Percentiles rank a stretch among this genome's conserved stretches.
phyloP scores from a whole-genome alignment of 2,797 vertebrate genomes.

The Pempheris klunzingeri region DNA sequence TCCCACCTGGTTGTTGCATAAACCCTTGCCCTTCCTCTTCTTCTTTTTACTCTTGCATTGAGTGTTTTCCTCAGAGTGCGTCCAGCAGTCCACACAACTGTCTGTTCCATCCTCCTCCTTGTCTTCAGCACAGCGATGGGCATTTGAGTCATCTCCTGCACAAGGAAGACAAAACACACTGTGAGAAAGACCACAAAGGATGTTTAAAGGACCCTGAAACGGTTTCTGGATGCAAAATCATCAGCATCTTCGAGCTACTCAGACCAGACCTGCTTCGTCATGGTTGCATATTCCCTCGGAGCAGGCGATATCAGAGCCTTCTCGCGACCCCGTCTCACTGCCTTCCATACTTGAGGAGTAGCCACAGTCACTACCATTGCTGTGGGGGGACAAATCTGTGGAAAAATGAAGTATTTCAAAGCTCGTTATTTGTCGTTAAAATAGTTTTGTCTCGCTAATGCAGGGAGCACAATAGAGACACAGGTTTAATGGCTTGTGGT shows the following conservation, averaged over 20 bases:
- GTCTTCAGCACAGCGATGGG: conserved; percentile 89
- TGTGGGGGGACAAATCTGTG: conserved; percentile 90
- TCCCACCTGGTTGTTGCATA: conserved; percentile 89
- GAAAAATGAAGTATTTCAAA: neutral
- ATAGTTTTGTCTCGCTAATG: neutral
- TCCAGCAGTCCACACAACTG: conserved; percentile 95
- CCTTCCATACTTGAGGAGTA: conserved; percentile 98
- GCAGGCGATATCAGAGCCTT: conserved; percentile 95
- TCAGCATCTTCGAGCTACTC: neutral
- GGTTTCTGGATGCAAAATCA: neutral
- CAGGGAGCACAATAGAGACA: neutral
- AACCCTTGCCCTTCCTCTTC: conserved; percentile 93
- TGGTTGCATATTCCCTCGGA: conserved; percentile 98
- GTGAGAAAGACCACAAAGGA: neutral
- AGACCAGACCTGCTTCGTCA: conserved; percentile 90
- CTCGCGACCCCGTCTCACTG: conserved; percentile 93
- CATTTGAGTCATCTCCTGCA: conserved; percentile 88
- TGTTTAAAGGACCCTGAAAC: neutral
- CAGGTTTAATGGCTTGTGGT: neutral
- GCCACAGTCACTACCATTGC: conserved; percentile 94
- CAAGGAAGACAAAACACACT: conserved; percentile 3
- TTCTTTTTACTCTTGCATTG: conserved; percentile 97
- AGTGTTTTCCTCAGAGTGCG: conserved; percentile 87
- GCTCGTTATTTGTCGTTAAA: neutral
- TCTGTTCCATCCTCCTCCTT: conserved; percentile 92